These are phyloP conservation scores for Dipodomys merriami DNA, from an alignment of 2,113 vertebrate genomes.

Conservation along the genomic window DNA sequence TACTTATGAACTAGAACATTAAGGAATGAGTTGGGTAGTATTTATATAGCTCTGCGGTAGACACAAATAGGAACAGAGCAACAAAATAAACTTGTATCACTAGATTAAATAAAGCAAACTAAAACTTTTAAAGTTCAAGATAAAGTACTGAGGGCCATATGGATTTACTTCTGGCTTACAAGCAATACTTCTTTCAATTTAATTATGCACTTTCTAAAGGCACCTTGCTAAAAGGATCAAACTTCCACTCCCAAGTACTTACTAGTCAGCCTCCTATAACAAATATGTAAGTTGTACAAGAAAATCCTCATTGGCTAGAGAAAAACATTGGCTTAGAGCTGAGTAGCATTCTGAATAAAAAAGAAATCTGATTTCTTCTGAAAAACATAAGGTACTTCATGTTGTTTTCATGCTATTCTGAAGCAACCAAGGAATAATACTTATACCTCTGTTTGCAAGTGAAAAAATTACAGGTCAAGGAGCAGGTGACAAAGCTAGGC, in stretches of 20 bases:
- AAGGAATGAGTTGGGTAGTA: background rate
- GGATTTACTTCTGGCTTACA: conserved; percentile 57
- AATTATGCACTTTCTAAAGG: conserved; percentile 63
- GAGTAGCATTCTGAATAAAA: background rate
- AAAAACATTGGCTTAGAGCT: background rate
- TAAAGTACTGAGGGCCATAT: conserved; percentile 38
- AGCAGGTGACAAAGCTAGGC: conserved; percentile 5
- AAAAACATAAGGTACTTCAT: background rate
- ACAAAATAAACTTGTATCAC: conserved; percentile 21
- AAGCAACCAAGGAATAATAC: conserved; percentile 29
- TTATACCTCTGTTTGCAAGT: background rate
- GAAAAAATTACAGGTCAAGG: conserved; percentile 7
- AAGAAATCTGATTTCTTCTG: conserved; percentile 36
- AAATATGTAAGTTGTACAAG: background rate
- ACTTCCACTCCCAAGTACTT: conserved; percentile 44
- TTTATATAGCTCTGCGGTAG: conserved; percentile 40
- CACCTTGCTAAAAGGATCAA: conserved; percentile 25
- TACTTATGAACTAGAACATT: background rate
- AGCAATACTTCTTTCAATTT: conserved; percentile 21
- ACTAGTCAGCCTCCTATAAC: conserved; percentile 29
- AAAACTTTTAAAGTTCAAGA: conserved; percentile 43
- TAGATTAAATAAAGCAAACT: conserved; percentile 58
- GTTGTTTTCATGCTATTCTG: conserved; percentile 4
- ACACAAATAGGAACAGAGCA: conserved; percentile 10
- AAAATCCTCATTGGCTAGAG: conserved; percentile 17